These are phyloP conservation scores for Amblyopsis hoosieri DNA, from an alignment of 2,797 vertebrate genomes.

Conservation along the genomic window DNA sequence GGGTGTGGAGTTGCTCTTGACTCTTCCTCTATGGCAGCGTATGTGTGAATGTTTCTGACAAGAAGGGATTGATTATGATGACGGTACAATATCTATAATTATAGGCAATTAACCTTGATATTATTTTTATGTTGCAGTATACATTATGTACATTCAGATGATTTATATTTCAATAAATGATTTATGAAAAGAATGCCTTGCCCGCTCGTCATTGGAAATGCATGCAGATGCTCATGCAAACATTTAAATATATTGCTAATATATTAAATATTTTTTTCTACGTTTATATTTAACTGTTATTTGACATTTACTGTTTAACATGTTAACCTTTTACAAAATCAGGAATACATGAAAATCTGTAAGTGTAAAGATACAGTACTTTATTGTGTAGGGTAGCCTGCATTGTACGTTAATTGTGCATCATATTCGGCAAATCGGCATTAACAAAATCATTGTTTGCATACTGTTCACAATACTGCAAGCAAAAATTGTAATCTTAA, in stretches of 20 bases:
- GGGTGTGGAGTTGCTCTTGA: conserved; percentile 33
- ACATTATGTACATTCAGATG: conserved; percentile 92
- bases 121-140: conserved; percentile 72
- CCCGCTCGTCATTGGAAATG: not conserved
- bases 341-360: not conserved
- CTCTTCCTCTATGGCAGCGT: conserved; percentile 46
- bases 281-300: too few relatives aligned
- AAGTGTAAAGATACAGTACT: too few relatives aligned
- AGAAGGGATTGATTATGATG: conserved; percentile 52
- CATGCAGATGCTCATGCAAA: conserved; percentile 1
- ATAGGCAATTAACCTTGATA: conserved; percentile 71
- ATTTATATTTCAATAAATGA: conserved; percentile 99
- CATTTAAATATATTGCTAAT: not conserved
- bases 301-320: too few relatives aligned
- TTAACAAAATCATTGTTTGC: not conserved
- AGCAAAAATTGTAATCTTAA: conserved; percentile 12
- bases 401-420: too few relatives aligned
- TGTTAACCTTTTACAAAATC: not conserved
- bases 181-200: conserved; percentile 75
- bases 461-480: not conserved
- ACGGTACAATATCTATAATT: conserved; percentile 73
- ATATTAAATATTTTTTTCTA: too few relatives aligned
- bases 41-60: conserved; percentile 55
- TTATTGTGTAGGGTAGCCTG: too few relatives aligned
- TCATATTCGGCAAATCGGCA: not conserved